Evolutionary conservation across 2,888 invertebrate species (phyloP), one percentile per base, ranked within the genome.

Genomic region (Aphelenchoides bicaudatus): DNA sequence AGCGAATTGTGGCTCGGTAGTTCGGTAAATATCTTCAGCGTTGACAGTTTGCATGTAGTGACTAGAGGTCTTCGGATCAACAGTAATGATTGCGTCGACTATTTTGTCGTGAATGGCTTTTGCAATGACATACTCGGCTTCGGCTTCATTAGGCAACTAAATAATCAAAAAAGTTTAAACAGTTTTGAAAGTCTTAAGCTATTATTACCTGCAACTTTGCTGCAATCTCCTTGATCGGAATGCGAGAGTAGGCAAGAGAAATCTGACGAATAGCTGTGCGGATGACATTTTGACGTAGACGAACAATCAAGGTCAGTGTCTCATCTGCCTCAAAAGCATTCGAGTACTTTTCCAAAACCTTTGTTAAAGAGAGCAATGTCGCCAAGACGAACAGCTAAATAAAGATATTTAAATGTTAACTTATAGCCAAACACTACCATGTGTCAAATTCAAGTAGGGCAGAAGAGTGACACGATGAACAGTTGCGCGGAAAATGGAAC

Each of bases 281-380:
- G 75, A 99, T 96, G 0, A 99, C 98, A 83, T 98, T 99, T 80
- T 98, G 98, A 55, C 94, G 86, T 56, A 99, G 84, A 63, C 98
- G 88, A 47, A 96, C 85, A 75, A 98, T 96, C 61, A 98, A 82
- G 25, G 94, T 93, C 74, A 91, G 92, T 0, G 98, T 98, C 78
- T 92, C 89, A 81, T 98, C 96, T 68, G 85, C 85, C 67, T 91
- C 87, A 80, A 98, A 98, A 80, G 55, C 29, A 8, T 23, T 39
- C 8, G 58, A 52, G 37, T 30, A 55, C 77, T 89, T 88, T 71
- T 90, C 88, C 55, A 96, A 83, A 0, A 92, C 92, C 80, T n/a
- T 91, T 89, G 28, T 91, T 89, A 82, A 98, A 98, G 66, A 89
- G 85, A 67, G 89, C 89, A 39, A 99, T 84, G 81, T 96, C 91